A percentile compares a stretch with the other conserved stretches of the same genome.
Evolutionary conservation across 2,888 invertebrate genomes (phyloP).

Genomic region (Hypsopygia costalis): DNA sequence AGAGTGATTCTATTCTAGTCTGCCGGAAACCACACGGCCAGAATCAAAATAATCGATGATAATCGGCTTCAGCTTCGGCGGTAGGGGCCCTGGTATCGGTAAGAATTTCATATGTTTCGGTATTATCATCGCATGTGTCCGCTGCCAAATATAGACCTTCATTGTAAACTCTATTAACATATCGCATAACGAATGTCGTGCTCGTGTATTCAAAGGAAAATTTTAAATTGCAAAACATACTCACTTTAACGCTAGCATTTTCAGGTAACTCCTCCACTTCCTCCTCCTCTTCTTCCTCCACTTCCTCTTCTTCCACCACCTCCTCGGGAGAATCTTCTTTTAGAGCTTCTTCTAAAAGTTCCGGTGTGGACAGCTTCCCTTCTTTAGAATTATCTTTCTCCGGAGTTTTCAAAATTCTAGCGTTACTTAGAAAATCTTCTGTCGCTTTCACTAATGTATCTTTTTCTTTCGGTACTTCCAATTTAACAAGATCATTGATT

Average conservation of each 20-base stretch:
- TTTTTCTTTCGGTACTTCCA: slow-evolving; percentile 12
- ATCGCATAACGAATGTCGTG: no score
- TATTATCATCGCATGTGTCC: no score
- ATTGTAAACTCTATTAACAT: no score
- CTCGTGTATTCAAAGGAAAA: no score
- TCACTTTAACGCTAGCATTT: slow-evolving; percentile 67
- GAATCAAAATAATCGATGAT: no score
- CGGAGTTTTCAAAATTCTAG: background rate
- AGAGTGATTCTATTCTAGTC: no score
- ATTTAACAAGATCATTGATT: slow-evolving; percentile 8
- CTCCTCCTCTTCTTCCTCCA: slow-evolving; percentile 16
- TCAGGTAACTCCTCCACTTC: slow-evolving; percentile 39
- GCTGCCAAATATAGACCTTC: no score
- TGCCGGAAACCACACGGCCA: no score
- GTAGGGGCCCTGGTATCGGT: no score
- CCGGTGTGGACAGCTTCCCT: slow-evolving; percentile 48
- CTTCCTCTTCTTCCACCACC: slow-evolving; percentile 11
- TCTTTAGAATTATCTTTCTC: slow-evolving; percentile 30
- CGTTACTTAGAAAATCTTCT: slow-evolving; percentile 50
- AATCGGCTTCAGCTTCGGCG: no score
- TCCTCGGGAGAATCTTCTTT: slow-evolving; percentile 28
- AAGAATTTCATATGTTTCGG: no score
- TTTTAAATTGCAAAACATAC: slow-evolving; percentile 11
- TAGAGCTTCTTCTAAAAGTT: slow-evolving; percentile 60
- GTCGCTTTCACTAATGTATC: slow-evolving; percentile 38